Evolutionary conservation across 2,888 invertebrate genomes (phyloP).

Genomic region (Tholera decimalis): DNA sequence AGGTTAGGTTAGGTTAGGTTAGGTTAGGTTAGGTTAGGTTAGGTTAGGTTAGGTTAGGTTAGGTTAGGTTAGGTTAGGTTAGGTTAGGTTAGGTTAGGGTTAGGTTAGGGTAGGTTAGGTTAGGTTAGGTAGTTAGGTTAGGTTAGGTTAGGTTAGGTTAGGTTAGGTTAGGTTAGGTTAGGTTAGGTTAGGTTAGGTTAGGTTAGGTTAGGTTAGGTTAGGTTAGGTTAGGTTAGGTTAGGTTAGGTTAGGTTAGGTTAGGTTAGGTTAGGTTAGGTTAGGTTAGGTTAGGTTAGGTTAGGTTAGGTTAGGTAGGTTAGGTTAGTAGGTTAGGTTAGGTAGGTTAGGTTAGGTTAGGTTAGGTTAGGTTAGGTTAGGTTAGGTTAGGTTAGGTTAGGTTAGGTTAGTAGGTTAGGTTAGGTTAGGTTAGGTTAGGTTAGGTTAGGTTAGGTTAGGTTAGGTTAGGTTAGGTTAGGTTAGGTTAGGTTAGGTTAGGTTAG

Average conservation of each 20-base stretch:
- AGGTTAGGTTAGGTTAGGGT: conserved; percentile 29
- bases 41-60: conserved; percentile 31
- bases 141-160: conserved; percentile 48
- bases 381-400: conserved; percentile 27
- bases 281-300: conserved; percentile 54
- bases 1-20: conserved; percentile 17
- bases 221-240: conserved; percentile 3
- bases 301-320: conserved; percentile 58
- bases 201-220: conserved; percentile 60
- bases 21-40: conserved; percentile 21
- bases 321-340: conserved; percentile 21
- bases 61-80: conserved; percentile 37
- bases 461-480: conserved; percentile 23
- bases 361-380: conserved; percentile 55
- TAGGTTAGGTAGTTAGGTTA: conserved; percentile 58
- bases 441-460: conserved; percentile 55
- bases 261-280: conserved; percentile 2
- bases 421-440: conserved; percentile 55
- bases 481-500: conserved; percentile 1
- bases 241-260: conserved; percentile 4
- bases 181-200: conserved; percentile 61
- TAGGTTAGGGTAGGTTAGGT: conserved; percentile 58
- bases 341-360: conserved; percentile 59
- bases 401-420: conserved; percentile 41
- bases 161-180: conserved; percentile 56